Evolutionary conservation across 2,888 invertebrate genomes (phyloP), one percentile per base, ranked within the genome.

Genomic region (Leistus spinibarbis): DNA sequence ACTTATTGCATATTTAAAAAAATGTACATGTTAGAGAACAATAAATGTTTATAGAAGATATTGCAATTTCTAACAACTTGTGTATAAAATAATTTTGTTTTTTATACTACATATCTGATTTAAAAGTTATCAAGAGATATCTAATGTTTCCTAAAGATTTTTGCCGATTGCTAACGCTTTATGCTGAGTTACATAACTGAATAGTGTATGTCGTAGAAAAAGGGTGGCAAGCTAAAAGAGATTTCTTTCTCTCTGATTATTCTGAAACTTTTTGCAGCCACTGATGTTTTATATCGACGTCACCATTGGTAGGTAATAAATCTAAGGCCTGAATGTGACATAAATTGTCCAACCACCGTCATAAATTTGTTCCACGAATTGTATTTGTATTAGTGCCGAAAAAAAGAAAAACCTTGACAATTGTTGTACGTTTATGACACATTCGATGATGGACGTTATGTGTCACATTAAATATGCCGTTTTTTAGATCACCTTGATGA

Each of bases 291-390:
- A 40, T 40, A 40, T 40, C 40, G 40, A 40, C 40, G 40, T 60
- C 20, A 19, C 19, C 60, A 60, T 3, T 19, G 19, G 19, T 19
- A 10, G 10, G 9, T 60, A 60, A 60, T 60, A 60, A 60, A 60
- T 60, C 60, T 60, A 60, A 60, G 3, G 60, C 60, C 60, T 60
- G 60, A 60, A 60, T 60, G 60, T 60, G 60, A 60, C 60, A 60
- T 60, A 60, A 60, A 60, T 60, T 60, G 60, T 60, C 10, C 60
- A 19, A 20, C 22, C 60, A 22, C 9, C 10, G 60, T 60, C 60
- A 22, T 60, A 60, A 60, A 17, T 19, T 60, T 60, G 60, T 60
- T 60, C 17, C 60, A 40, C 13, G 20, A 60, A 19, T 10, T 60
- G 19, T 60, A 19, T 60, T 19, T 16, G 56, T 16, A 60, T 60